Conservation (phyloP, 2,888 invertebrate genomes). For the Acleris emargana region DNA sequence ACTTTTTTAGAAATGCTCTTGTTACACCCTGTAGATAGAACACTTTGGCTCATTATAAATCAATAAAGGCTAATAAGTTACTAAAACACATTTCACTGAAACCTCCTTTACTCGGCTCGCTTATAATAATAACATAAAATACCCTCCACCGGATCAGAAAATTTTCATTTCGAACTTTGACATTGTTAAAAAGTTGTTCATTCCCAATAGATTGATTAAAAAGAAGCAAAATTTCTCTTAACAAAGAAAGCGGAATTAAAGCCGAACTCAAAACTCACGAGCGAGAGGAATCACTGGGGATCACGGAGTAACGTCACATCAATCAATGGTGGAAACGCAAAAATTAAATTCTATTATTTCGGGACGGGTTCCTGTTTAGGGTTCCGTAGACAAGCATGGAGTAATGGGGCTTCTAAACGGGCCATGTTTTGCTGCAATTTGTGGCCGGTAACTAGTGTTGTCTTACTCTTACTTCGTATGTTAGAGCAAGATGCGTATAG, state of each 20-base stretch:
- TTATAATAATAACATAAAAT: not conserved
- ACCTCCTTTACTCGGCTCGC: not conserved
- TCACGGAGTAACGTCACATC: conserved; percentile 48
- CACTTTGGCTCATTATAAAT: too few relatives aligned
- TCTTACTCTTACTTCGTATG: too few relatives aligned
- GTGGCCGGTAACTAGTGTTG: too few relatives aligned
- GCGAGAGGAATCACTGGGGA: conserved; percentile 40
- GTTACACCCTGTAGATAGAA: too few relatives aligned
- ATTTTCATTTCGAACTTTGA: conserved; percentile 16
- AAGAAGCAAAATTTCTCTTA: conserved; percentile 24
- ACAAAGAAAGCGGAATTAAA: conserved; percentile 31
- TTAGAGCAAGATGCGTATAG: too few relatives aligned
- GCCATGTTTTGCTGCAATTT: too few relatives aligned
- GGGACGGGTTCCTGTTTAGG: conserved; percentile 15
- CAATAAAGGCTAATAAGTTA: too few relatives aligned
- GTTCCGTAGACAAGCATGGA: not conserved
- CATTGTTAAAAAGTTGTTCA: conserved; percentile 26
- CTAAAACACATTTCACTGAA: too few relatives aligned
- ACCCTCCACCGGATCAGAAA: not conserved
- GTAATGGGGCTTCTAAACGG: too few relatives aligned
- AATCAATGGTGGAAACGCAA: conserved; percentile 55
- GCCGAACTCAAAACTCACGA: conserved; percentile 35
- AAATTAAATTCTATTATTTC: conserved; percentile 48
- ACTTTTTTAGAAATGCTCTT: too few relatives aligned
- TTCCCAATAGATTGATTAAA: conserved; percentile 25